Conservation (phyloP, 2,888 invertebrate species). For the Thereva nobilitata region DNA sequence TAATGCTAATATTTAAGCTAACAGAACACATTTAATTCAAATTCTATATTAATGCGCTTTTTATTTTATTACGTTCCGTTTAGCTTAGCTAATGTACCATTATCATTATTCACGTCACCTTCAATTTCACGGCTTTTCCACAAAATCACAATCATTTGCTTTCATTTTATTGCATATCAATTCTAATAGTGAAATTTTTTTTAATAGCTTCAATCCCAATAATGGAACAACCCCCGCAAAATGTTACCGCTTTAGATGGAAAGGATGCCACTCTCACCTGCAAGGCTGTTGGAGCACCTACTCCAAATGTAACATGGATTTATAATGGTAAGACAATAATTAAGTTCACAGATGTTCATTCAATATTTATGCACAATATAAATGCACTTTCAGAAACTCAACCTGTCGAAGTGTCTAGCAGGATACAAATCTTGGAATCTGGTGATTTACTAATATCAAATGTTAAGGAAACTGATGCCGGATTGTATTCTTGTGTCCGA, state of each 20-base stretch:
- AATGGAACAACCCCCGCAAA: constrained; percentile 81
- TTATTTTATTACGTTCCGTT: too few relatives aligned
- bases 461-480: constrained; percentile 80
- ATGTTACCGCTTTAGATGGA: constrained; percentile 88
- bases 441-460: constrained; percentile 88
- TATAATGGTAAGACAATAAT: constrained; percentile 78
- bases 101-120: background rate
- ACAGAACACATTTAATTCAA: too few relatives aligned
- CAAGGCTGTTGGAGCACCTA: constrained; percentile 86
- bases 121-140: constrained; percentile 11
- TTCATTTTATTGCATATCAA: background rate
- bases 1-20: too few relatives aligned
- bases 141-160: background rate
- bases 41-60: too few relatives aligned
- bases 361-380: background rate
- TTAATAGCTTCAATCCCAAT: constrained; percentile 80
- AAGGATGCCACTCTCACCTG: constrained; percentile 89
- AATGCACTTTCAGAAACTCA: constrained; percentile 61
- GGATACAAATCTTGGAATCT: constrained; percentile 82
- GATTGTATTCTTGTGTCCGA: constrained; percentile 86
- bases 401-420: constrained; percentile 69
- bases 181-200: constrained; percentile 25
- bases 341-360: background rate
- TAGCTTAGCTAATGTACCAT: too few relatives aligned
- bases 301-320: constrained; percentile 89